phyloP scores from a whole-genome alignment of 1,140 invertebrate species.

The Gryon sp. region DNA sequence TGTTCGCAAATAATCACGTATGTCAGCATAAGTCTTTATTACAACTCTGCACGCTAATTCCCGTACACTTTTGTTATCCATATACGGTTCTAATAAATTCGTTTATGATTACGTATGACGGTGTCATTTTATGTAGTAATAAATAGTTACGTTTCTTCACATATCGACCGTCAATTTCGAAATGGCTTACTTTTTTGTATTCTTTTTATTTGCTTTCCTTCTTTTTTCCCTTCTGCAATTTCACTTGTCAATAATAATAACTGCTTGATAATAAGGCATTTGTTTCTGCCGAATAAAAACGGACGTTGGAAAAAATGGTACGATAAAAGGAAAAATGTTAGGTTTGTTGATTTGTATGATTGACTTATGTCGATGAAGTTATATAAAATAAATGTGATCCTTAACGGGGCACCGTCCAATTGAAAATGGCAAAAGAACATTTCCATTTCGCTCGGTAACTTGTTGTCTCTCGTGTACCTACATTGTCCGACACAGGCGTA shows the following conservation, averaged over 20 bases:
- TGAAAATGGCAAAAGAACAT: slow-evolving; percentile 29
- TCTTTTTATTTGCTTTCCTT: too few relatives aligned
- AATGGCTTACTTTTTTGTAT: slow-evolving; percentile 1
- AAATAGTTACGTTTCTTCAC: slow-evolving; percentile 4
- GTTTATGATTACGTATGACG: slow-evolving; percentile 25
- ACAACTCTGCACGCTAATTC: slow-evolving; percentile 22
- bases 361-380: slow-evolving; percentile 28
- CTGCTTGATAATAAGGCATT: too few relatives aligned
- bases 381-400: slow-evolving; percentile 28
- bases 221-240: too few relatives aligned
- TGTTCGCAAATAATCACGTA: slow-evolving; percentile 4
- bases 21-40: slow-evolving; percentile 23
- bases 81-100: slow-evolving; percentile 43
- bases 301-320: background rate
- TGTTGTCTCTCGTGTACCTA: slow-evolving; percentile 13
- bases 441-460: slow-evolving; percentile 36
- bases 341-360: slow-evolving; percentile 9
- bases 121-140: slow-evolving; percentile 15
- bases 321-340: too few relatives aligned
- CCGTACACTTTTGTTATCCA: slow-evolving; percentile 19
- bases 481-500: slow-evolving; percentile 27
- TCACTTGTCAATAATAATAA: too few relatives aligned
- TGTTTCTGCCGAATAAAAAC: background rate
- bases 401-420: slow-evolving; percentile 21
- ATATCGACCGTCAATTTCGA: background rate